Evolutionary conservation across 2,888 invertebrate species (phyloP).

Genomic region (Cosmia trapezina): DNA sequence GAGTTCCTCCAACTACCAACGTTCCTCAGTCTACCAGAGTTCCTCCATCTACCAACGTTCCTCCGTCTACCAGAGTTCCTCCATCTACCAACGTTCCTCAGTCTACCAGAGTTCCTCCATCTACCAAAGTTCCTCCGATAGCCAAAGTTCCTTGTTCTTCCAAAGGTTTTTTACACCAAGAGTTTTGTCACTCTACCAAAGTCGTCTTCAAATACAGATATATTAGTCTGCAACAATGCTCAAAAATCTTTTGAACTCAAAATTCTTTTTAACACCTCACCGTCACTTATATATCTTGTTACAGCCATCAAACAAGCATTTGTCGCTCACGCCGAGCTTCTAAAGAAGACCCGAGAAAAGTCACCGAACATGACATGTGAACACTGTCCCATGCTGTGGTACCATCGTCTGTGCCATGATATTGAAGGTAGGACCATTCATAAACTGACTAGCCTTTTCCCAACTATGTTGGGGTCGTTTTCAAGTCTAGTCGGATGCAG

Average conservation of each 20-base stretch:
- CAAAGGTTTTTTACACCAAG: not conserved
- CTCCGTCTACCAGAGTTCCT: not conserved
- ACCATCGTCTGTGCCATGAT: conserved; percentile 96
- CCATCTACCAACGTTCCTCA: not conserved
- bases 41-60: not conserved
- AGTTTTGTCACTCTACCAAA: not conserved
- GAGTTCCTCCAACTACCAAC: not conserved
- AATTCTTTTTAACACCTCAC: not conserved
- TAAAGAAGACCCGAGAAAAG: conserved; percentile 91
- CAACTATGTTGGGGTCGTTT: not conserved
- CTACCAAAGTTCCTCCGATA: not conserved
- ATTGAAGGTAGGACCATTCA: conserved; percentile 91
- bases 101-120: not conserved
- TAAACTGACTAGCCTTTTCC: not conserved
- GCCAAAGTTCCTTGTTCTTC: too few species aligned
- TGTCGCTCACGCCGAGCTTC: conserved; percentile 88
- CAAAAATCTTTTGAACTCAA: too few species aligned
- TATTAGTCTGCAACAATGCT: too few species aligned
- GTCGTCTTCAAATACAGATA: too few species aligned
- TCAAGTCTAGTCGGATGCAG: not conserved
- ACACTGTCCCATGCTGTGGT: conserved; percentile 98
- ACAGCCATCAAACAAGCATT: conserved; percentile 95
- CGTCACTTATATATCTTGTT: conserved; percentile 50
- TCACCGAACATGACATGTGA: conserved; percentile 95
- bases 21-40: not conserved